These are phyloP conservation scores for Littorina saxatilis DNA, from an alignment of 1,140 invertebrate species.

Conservation along the genomic window DNA sequence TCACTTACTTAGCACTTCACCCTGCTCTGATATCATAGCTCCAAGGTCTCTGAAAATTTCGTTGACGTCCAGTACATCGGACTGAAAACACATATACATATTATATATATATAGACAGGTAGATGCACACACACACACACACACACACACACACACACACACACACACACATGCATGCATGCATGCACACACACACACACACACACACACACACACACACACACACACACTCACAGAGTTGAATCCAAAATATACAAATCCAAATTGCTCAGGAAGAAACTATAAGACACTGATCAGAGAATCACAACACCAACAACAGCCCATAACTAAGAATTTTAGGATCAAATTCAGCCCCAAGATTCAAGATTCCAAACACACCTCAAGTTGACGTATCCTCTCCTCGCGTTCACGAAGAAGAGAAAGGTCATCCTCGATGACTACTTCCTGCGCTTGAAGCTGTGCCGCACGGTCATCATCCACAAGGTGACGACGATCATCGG, in stretches of 20 bases:
- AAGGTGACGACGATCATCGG: slow-evolving; percentile 72
- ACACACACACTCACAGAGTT: too few relatives aligned
- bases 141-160: slow-evolving; percentile 1
- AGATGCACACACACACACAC: too few relatives aligned
- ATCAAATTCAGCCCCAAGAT: too few relatives aligned
- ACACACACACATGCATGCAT: not conserved
- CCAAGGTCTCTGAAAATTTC: slow-evolving; percentile 99
- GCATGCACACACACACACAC: not conserved
- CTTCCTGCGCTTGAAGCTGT: slow-evolving; percentile 76
- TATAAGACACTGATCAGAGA: too few relatives aligned
- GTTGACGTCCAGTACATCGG: slow-evolving; percentile 96
- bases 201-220: not conserved
- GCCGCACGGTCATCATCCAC: slow-evolving; percentile 67
- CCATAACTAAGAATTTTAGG: too few relatives aligned
- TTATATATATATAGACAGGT: not conserved
- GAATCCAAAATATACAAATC: too few relatives aligned
- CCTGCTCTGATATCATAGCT: slow-evolving; percentile 95
- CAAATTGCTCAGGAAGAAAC: too few relatives aligned
- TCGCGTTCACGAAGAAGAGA: slow-evolving; percentile 92
- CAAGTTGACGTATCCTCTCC: slow-evolving; percentile 89
- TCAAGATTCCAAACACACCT: slow-evolving; percentile 79
- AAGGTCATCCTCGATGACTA: slow-evolving; percentile 86
- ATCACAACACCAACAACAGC: not conserved
- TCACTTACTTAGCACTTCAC: slow-evolving; percentile 91
- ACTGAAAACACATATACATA: slow-evolving; percentile 77